Evolutionary conservation across 2,797 vertebrate genomes (phyloP).

Genomic region (Erithacus rubecula): DNA sequence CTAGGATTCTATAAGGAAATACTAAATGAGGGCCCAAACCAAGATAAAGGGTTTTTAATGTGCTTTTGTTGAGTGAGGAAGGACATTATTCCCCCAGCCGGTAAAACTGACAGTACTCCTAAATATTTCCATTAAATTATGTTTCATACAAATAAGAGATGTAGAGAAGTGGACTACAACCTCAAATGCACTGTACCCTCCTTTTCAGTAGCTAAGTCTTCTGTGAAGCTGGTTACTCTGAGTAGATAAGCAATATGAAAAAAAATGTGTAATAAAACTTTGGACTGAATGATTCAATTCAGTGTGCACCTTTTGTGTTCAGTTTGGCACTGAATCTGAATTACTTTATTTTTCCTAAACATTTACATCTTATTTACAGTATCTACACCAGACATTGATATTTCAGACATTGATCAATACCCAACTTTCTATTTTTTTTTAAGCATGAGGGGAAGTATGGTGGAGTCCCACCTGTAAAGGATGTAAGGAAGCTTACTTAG

Average conservation of each 20-base stretch:
- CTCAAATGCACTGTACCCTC: neutral
- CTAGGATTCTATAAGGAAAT: neutral
- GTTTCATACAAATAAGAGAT: neutral
- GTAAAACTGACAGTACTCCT: neutral
- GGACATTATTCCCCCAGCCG: neutral
- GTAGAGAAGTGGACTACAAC: neutral
- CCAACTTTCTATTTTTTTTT: neutral
- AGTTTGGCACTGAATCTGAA: neutral
- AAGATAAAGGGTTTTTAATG: neutral
- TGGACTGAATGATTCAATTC: neutral
- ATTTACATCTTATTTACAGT: neutral
- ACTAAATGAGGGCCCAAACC: rapidly evolving
- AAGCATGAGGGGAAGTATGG: neutral
- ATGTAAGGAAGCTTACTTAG: neutral
- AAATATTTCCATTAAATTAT: neutral
- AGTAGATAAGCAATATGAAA: neutral
- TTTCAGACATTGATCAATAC: neutral
- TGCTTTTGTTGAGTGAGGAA: neutral
- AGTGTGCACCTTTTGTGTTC: neutral
- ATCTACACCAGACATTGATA: neutral
- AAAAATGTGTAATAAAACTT: neutral
- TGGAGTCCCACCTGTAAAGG: neutral
- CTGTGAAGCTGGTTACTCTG: neutral
- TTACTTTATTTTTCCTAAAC: neutral
- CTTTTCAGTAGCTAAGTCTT: neutral